Conservation (phyloP, 1,140 invertebrate genomes). For the Heliconius congener region DNA sequence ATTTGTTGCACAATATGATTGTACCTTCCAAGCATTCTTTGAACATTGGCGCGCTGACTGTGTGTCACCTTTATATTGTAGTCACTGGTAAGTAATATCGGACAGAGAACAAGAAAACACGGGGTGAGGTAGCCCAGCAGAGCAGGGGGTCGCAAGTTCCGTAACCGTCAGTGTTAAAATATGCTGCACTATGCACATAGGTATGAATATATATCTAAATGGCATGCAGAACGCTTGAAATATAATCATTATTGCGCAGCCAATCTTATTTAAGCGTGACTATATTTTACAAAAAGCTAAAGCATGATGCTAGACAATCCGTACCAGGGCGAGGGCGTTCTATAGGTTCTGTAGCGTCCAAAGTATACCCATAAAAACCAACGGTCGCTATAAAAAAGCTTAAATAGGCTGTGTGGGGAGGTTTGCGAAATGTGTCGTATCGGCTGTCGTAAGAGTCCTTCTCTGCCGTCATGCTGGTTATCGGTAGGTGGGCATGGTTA, state of each 20-base stretch:
- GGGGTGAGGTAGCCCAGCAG: slow-evolving; percentile 35
- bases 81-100: slow-evolving; percentile 40
- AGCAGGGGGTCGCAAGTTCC: slow-evolving; percentile 53
- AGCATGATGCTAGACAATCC: slow-evolving; percentile 81
- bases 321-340: slow-evolving; percentile 79
- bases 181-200: slow-evolving; percentile 79
- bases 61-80: slow-evolving; percentile 81
- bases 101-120: slow-evolving; percentile 40
- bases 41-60: slow-evolving; percentile 64
- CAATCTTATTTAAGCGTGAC: slow-evolving; percentile 81
- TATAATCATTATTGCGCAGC: slow-evolving; percentile 82
- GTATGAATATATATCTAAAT: slow-evolving; percentile 81
- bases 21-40: slow-evolving; percentile 80
- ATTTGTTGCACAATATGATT: slow-evolving; percentile 82
- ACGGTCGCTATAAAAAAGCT: slow-evolving; percentile 76
- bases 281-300: slow-evolving; percentile 81
- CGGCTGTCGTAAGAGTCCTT: slow-evolving; percentile 65
- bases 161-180: slow-evolving; percentile 74
- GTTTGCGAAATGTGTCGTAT: slow-evolving; percentile 67
- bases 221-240: slow-evolving; percentile 85
- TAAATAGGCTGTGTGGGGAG: slow-evolving; percentile 74
- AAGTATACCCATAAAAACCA: slow-evolving; percentile 80
- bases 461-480: slow-evolving; percentile 62
- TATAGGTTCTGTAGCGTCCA: slow-evolving; percentile 78
- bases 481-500: slow-evolving; percentile 65